A percentile compares a stretch with the other conserved stretches of the same genome.
Conservation (phyloP, 2,888 invertebrate species). For the Noctua janthe region DNA sequence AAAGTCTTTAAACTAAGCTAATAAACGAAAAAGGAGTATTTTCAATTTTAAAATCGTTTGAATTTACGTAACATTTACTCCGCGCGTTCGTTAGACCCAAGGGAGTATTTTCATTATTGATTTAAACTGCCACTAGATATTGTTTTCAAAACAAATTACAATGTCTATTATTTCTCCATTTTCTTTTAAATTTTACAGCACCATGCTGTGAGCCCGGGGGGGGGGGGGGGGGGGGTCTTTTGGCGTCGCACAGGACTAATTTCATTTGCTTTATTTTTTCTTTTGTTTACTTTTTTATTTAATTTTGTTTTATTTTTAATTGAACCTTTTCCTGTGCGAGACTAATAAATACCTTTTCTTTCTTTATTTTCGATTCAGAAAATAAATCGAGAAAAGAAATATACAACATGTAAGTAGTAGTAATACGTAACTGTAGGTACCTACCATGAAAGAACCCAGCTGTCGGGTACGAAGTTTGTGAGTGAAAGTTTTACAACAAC, state of each 20-base stretch:
- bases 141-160: background rate
- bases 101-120: background rate
- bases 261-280: no score
- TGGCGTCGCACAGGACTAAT: no score
- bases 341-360: no score
- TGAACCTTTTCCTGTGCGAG: no score
- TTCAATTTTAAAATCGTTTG: background rate
- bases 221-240: no score
- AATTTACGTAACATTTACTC: background rate
- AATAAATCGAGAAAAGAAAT: background rate
- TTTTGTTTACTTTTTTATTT: no score
- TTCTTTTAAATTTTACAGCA: no score
- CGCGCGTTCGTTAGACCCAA: background rate
- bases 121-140: background rate
- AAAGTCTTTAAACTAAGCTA: background rate
- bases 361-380: background rate
- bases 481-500: slow-evolving; percentile 72
- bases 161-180: background rate
- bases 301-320: no score
- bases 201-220: no score
- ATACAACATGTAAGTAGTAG: background rate
- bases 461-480: slow-evolving; percentile 57
- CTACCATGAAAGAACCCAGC: slow-evolving; percentile 50
- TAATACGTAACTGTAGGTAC: slow-evolving; percentile 21
- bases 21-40: background rate